Conservation (phyloP, 2,888 invertebrate species). For the Thera obeliscata region DNA sequence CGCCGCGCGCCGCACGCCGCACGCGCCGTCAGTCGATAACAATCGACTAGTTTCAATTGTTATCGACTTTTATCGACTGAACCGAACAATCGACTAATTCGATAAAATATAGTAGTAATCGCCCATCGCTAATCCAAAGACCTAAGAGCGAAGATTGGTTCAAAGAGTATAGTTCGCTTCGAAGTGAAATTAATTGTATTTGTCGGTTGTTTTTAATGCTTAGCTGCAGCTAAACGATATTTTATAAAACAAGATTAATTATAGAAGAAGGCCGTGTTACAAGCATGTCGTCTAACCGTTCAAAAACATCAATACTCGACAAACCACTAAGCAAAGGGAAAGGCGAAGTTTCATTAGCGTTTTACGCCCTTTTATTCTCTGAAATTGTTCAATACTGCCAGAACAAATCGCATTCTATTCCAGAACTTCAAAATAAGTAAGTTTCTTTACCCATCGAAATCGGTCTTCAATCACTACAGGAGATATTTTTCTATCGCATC, state of each 20-base stretch:
- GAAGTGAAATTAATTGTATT: too few relatives aligned
- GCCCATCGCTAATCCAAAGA: too few relatives aligned
- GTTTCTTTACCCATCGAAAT: conserved; percentile 43
- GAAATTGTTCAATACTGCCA: conserved; percentile 99
- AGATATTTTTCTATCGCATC: too few relatives aligned
- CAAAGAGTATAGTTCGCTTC: too few relatives aligned
- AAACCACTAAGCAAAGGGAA: conserved; percentile 96
- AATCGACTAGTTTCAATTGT: too few relatives aligned
- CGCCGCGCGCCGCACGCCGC: too few relatives aligned
- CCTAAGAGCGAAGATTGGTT: too few relatives aligned
- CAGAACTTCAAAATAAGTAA: conserved; percentile 97
- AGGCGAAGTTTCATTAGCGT: conserved; percentile 95
- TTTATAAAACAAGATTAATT: neutral
- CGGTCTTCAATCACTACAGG: neutral
- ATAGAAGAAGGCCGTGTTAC: neutral
- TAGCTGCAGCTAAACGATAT: neutral
- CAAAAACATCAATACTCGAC: conserved; percentile 93
- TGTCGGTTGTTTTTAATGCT: too few relatives aligned
- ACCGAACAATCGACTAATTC: too few relatives aligned
- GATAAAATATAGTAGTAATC: too few relatives aligned
- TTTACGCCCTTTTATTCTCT: conserved; percentile 97
- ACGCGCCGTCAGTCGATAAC: too few relatives aligned
- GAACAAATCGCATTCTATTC: conserved; percentile 96
- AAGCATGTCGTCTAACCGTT: conserved; percentile 81
- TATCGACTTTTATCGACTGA: too few relatives aligned